Conservation (phyloP, 2,797 vertebrate genomes). For the Staurois parvus region DNA sequence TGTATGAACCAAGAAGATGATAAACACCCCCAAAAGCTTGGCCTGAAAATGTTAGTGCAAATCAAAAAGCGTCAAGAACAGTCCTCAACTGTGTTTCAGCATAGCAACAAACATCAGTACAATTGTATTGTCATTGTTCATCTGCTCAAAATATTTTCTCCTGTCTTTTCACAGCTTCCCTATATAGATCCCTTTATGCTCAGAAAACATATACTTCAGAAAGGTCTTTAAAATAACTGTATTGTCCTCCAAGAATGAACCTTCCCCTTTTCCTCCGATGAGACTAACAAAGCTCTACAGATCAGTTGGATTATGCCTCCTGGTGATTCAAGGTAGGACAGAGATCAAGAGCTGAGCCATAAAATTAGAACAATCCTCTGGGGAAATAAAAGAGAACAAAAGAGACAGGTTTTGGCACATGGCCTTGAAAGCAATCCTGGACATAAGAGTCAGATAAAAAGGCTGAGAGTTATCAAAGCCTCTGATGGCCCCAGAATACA, state of each 20-base stretch:
- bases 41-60: no score
- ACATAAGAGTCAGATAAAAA: conserved; percentile 42
- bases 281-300: conserved; percentile 21
- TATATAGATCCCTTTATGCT: background rate
- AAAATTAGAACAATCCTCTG: conserved; percentile 50
- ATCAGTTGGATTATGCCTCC: conserved; percentile 42
- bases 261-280: conserved; percentile 5
- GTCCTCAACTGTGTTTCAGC: no score
- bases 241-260: conserved; percentile 33
- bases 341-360: conserved; percentile 36
- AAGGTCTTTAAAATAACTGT: conserved; percentile 22
- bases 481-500: conserved; percentile 30
- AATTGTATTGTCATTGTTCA: no score
- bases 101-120: no score
- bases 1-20: no score
- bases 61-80: no score
- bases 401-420: conserved; percentile 36
- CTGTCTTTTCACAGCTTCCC: background rate
- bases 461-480: conserved; percentile 29
- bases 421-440: conserved; percentile 43
- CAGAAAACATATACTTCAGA: conserved; percentile 9
- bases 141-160: background rate
- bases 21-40: no score
- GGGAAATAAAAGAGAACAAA: conserved; percentile 50
- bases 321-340: conserved; percentile 38